Conservation (phyloP, 2,888 invertebrate genomes). For the Zele albiditarsus region DNA sequence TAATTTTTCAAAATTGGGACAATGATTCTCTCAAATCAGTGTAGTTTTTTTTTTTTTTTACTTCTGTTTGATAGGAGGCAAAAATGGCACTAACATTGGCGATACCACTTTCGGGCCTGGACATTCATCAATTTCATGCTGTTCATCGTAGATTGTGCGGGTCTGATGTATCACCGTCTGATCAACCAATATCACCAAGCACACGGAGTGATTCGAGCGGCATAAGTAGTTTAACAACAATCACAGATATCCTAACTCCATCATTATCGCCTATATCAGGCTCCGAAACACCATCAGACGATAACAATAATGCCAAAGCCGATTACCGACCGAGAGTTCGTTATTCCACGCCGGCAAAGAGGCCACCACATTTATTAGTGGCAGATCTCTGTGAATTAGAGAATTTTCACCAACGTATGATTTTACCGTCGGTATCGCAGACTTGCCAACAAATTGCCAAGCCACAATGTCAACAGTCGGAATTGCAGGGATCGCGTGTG, state of each 20-base stretch:
- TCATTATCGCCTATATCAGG: slow-evolving; percentile 47
- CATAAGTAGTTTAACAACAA: slow-evolving; percentile 76
- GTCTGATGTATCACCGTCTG: slow-evolving; percentile 67
- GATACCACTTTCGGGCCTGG: slow-evolving; percentile 76
- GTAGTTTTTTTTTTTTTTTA: background rate
- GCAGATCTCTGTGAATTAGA: background rate
- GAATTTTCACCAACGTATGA: background rate
- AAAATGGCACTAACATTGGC: slow-evolving; percentile 79
- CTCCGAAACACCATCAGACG: slow-evolving; percentile 50
- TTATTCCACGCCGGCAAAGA: no score
- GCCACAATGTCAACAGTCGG: background rate
- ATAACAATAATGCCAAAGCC: background rate
- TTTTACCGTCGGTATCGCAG: background rate
- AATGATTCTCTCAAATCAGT: background rate
- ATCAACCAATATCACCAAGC: slow-evolving; percentile 74
- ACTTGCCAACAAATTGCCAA: background rate
- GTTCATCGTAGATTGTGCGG: slow-evolving; percentile 55
- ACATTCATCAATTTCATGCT: slow-evolving; percentile 75
- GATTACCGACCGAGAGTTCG: background rate
- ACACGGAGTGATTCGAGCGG: slow-evolving; percentile 78
- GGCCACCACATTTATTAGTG: background rate
- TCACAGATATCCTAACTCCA: slow-evolving; percentile 22
- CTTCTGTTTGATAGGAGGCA: slow-evolving; percentile 8
- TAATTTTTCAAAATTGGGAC: background rate
- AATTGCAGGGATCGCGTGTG: background rate